Evolutionary conservation across 2,888 invertebrate genomes (phyloP), one percentile per base, ranked within the genome.

Genomic region (Drosophila bunnanda): DNA sequence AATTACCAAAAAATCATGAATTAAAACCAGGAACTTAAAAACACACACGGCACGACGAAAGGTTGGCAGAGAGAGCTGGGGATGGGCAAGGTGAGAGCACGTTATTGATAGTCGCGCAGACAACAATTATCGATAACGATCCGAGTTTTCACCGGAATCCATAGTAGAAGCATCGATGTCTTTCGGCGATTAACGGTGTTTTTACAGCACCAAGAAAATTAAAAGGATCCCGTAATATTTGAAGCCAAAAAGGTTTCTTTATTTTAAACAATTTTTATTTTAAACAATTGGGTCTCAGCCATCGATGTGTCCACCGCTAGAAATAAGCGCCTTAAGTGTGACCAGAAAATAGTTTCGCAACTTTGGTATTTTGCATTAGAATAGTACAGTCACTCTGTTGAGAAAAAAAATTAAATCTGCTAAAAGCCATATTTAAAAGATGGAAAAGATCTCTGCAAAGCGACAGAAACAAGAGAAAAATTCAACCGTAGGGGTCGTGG

Each of bases 11-110:
- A 80, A 80, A 76, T 68, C 79, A 79, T 80, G 72, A 79, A 76
- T 79, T 72, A 53, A 74, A 86, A 83, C 68, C 83, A 83, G 78
- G 79, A 83, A 84, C 83, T 79, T 79, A 75, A 82, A 86, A 83
- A 80, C 79, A 82, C 81, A 80, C 80, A 78, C 77, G 75, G 75
- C 78, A 82, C 80, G 79, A 80, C 72, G 48, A 65, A 76, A 72
- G 61, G 71, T 71, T 75, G 58, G 71, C n/a, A 22, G 43, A 43
- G 69, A 71, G 75, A 78, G 74, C 53, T 44, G 39, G 44, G 41
- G 50, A 59, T 44, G 46, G 44, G 25, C 46, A 28, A 46, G 44
- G 15, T 46, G 44, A 46, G 44, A 53, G 20, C 36, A 17, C 53
- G 67, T 61, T 71, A 75, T 74, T 79, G 77, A 71, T 71, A 41